These are phyloP conservation scores for Yponomeuta malinellus DNA, from an alignment of 2,888 invertebrate genomes.

Conservation along the genomic window DNA sequence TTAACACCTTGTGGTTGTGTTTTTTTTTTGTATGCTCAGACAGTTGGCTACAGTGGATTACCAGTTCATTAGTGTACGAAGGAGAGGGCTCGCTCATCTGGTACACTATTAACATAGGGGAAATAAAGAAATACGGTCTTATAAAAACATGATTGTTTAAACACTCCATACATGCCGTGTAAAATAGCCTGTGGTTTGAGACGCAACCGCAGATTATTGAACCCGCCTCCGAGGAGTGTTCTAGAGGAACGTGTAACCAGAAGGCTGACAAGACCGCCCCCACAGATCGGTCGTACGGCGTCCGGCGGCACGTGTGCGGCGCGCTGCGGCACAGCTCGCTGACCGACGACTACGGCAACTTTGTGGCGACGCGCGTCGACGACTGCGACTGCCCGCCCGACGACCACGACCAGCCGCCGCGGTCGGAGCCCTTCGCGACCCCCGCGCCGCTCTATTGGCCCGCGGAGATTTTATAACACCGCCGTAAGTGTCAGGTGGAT, in stretches of 20 bases:
- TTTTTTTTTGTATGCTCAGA: no score
- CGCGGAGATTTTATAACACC: conserved; percentile 19
- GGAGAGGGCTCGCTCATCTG: no score
- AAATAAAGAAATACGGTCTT: no score
- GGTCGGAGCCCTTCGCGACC: conserved; percentile 22
- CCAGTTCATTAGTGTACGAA: no score
- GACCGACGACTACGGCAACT: conserved; percentile 74
- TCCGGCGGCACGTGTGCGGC: conserved; percentile 59
- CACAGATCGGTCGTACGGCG: conserved; percentile 48
- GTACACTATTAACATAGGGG: no score
- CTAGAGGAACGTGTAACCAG: no score
- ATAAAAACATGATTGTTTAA: no score
- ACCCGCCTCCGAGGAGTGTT: not conserved
- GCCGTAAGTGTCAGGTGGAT: not conserved
- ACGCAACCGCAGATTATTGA: not conserved
- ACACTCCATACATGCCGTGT: no score
- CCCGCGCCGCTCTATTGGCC: conserved; percentile 36
- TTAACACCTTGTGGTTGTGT: no score
- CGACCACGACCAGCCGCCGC: conserved; percentile 19
- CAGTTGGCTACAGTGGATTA: no score
- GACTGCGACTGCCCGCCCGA: conserved; percentile 61
- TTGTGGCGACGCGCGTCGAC: conserved; percentile 56
- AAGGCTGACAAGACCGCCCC: no score
- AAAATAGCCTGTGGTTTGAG: no score
- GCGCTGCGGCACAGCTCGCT: conserved; percentile 60